Percentiles rank a stretch among this genome's conserved stretches.
Conservation (phyloP, 2,797 vertebrate genomes). For the Danio kyathit region DNA sequence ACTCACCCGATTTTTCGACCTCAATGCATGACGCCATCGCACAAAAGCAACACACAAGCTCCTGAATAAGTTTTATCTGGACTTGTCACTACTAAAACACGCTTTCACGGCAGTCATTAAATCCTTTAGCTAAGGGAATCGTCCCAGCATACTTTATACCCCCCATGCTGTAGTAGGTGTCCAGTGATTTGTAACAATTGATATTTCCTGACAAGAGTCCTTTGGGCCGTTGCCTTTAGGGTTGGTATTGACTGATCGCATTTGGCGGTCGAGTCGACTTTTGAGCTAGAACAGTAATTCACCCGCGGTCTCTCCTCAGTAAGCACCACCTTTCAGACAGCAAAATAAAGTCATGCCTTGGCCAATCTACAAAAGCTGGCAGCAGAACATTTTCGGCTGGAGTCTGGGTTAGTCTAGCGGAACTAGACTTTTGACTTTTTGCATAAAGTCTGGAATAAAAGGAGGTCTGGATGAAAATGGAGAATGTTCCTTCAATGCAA, state of each 20-base stretch:
- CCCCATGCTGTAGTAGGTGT: conserved; percentile 9
- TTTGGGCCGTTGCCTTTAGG: conserved; percentile 41
- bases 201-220: conserved; percentile 46
- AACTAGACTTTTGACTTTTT: conserved; percentile 9
- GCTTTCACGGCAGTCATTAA: conserved; percentile 37
- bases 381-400: conserved; percentile 19
- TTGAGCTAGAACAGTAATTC: conserved; percentile 37
- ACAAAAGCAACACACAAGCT: conserved; percentile 22
- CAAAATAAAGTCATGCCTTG: conserved; percentile 39
- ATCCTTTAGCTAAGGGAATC: conserved; percentile 38
- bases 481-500: not conserved
- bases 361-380: conserved; percentile 18
- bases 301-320: not conserved
- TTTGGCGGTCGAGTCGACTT: conserved; percentile 37
- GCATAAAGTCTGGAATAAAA: not conserved
- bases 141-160: conserved; percentile 1
- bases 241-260: conserved; percentile 40
- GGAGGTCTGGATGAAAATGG: not conserved
- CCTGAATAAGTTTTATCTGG: conserved; percentile 15
- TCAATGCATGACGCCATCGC: not conserved
- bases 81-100: conserved; percentile 35
- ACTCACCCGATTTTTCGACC: not conserved
- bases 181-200: conserved; percentile 44
- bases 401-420: not conserved
- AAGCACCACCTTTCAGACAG: conserved; percentile 6